Conservation (phyloP, 2,113 vertebrate genomes). For the Vireo altiloquus region DNA sequence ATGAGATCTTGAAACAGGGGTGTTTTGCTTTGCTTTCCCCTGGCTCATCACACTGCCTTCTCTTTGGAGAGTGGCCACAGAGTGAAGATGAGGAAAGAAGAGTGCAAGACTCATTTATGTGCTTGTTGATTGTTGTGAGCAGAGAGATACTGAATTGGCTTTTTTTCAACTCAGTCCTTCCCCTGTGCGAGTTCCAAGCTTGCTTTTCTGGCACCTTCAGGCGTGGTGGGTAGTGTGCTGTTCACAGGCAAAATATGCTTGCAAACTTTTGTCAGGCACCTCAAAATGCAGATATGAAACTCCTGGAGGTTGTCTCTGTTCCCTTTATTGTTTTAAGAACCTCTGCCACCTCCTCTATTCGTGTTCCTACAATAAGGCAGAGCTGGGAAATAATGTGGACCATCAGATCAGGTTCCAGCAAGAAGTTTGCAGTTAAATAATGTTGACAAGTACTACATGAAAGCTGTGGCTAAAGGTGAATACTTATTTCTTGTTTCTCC, state of each 20-base stretch:
- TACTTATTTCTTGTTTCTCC: not conserved
- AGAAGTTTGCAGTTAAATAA: not conserved
- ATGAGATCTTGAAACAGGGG: constrained; percentile 44
- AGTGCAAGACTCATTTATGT: constrained; percentile 15
- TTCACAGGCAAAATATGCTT: constrained; percentile 6
- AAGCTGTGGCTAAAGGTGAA: not conserved
- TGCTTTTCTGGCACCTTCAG: constrained; percentile 27
- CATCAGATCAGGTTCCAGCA: not conserved
- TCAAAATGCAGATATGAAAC: not conserved
- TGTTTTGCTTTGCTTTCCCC: constrained; percentile 22
- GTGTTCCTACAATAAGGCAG: not conserved
- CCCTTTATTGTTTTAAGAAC: not conserved
- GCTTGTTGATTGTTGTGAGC: constrained; percentile 1
- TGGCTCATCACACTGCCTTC: constrained; percentile 8
- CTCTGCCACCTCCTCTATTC: not conserved
- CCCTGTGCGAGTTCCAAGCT: constrained; percentile 1
- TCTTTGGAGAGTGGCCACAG: constrained; percentile 49
- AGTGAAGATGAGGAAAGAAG: constrained; percentile 20
- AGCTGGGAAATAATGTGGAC: not conserved
- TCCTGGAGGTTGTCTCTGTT: not conserved
- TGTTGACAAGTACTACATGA: not conserved
- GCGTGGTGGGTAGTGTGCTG: not conserved
- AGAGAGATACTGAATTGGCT: constrained; percentile 36
- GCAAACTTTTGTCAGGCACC: not conserved
- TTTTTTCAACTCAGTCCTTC: constrained; percentile 10